Percentiles rank a stretch among this genome's conserved stretches.
These are phyloP conservation scores for Drosophila arizonae DNA, from an alignment of 1,140 invertebrate species.

Conservation along the genomic window DNA sequence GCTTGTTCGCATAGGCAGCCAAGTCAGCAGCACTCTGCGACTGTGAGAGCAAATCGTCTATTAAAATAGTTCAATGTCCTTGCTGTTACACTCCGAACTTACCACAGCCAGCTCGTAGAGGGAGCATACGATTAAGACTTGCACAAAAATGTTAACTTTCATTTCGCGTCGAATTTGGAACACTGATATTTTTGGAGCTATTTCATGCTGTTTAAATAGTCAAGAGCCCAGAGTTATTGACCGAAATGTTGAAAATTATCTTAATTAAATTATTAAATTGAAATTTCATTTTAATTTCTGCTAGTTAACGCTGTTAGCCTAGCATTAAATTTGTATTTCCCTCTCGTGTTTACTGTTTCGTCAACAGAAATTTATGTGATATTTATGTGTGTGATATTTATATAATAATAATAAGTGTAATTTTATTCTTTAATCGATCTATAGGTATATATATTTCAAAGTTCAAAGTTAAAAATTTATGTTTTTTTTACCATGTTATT, in stretches of 20 bases:
- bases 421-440: too few relatives aligned
- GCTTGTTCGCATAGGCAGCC: constrained; percentile 47
- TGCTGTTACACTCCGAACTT: not conserved
- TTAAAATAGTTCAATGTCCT: not conserved
- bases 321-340: constrained; percentile 34
- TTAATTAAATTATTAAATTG: constrained; percentile 63
- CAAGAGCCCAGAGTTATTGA: not conserved
- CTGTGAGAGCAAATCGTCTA: constrained; percentile 8
- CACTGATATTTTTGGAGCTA: constrained; percentile 2
- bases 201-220: not conserved
- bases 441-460: too few relatives aligned
- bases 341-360: not conserved
- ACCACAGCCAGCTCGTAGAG: constrained; percentile 32
- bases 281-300: constrained; percentile 46
- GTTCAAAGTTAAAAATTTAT: too few relatives aligned
- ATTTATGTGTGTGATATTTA: too few relatives aligned
- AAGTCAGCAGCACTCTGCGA: constrained; percentile 49
- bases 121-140: constrained; percentile 28
- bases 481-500: too few relatives aligned
- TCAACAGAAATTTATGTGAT: not conserved
- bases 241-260: not conserved
- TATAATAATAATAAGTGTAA: not conserved
- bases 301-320: constrained; percentile 2
- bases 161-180: constrained; percentile 28
- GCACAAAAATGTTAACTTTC: constrained; percentile 30